Percentiles rank a stretch among this genome's conserved stretches.
Conservation (phyloP, 2,888 invertebrate genomes). For the Xestia c-nigrum region DNA sequence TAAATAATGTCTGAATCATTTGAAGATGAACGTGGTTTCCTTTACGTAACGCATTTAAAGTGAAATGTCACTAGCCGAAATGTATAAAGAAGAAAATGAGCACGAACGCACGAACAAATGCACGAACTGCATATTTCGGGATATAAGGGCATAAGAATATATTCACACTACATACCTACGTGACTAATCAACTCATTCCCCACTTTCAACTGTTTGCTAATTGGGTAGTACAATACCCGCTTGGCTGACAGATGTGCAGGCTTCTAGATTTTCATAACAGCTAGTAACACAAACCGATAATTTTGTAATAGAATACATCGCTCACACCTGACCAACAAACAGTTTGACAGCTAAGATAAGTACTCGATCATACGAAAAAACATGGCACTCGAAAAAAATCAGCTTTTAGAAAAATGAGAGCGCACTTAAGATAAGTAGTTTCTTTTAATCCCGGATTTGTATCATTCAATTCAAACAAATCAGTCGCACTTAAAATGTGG, state of each 20-base stretch:
- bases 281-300: no score
- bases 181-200: no score
- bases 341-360: neutral
- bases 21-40: neutral
- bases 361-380: constrained; percentile 19
- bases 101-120: no score
- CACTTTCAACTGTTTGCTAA: no score
- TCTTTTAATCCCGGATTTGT: constrained; percentile 2
- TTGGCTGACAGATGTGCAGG: neutral
- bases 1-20: constrained; percentile 8
- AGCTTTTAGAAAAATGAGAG: constrained; percentile 5
- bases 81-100: neutral
- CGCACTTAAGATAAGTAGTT: neutral
- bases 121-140: neutral
- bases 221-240: neutral
- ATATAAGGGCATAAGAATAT: no score
- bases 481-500: neutral
- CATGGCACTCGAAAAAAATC: neutral
- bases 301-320: neutral
- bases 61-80: neutral
- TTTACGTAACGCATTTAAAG: neutral
- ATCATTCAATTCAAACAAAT: constrained; percentile 3
- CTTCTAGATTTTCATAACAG: neutral
- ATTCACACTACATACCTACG: no score
- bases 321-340: neutral